Evolutionary conservation across 2,797 vertebrate species (phyloP), one percentile per base, ranked within the genome.

Genomic region (Anisognathus igniventris): DNA sequence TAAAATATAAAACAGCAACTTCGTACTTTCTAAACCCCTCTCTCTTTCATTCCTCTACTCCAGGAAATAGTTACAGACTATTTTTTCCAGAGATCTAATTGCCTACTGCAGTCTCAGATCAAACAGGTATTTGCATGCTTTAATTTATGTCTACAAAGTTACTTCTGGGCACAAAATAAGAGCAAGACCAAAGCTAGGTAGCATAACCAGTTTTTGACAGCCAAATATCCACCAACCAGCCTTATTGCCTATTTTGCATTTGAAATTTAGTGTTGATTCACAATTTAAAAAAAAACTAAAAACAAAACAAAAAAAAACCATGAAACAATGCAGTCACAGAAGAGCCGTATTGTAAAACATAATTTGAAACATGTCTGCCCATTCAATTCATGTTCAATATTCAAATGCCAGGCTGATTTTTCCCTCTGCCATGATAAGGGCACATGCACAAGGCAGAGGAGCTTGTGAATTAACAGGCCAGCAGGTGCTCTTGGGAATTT

Each of bases 141-240:
- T 71, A 84, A 84, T 94, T 88, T 92, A 51, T 15, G 19, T 35
- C 81, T 87, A 31, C 35, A 45, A 58, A 93, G 30, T 71, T 88
- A 68, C 78, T 92, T 71, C 78, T 74, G 65, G 50, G 61, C 40
- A 91, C 31, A 90, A 96, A 95, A 80, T 47, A 83, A 90, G 35
- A 85, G n/a, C 33, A 27, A 85, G 27, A 74, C 21, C 33, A 58
- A 89, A 94, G 75, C 45, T 50, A 94, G 75, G 39, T 42, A 92
- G 39, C 20, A 80, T 28, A 80, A 72, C 44, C 39, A 77, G 61
- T n/a, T 89, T 81, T 53, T 67, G 35, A 74, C 42, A 74, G 30
- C 20, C 17, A 6, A 80, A 39, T 44, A 51, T 4, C 60, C 7
- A 60, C 6, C 57, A 71, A 48, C 22, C 17, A 77, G 42, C 24